Percentiles rank a stretch among this genome's conserved stretches.
These are phyloP conservation scores for Dysmachus trigonus DNA, from an alignment of 2,888 invertebrate species.

Conservation along the genomic window DNA sequence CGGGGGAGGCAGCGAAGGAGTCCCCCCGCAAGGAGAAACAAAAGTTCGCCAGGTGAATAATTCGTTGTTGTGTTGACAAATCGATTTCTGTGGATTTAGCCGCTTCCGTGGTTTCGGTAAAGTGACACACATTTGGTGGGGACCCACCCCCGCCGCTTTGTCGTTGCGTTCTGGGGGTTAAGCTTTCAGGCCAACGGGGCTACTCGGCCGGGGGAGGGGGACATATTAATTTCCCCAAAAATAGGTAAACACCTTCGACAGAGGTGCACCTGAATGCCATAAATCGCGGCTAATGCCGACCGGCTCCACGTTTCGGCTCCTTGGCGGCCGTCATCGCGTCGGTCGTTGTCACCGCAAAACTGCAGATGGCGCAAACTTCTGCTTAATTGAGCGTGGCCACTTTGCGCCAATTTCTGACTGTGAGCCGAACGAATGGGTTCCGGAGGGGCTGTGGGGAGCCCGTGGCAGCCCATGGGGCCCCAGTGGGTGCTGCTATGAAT, in stretches of 20 bases:
- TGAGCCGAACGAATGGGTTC: not conserved
- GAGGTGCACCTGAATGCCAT: not conserved
- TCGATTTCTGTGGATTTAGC: conserved; percentile 23
- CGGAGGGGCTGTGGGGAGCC: not conserved
- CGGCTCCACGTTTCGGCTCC: not conserved
- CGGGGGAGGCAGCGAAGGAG: not conserved
- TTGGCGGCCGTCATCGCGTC: not conserved
- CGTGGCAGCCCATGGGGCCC: not conserved
- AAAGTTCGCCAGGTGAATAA: conserved; percentile 18
- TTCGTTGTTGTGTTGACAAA: conserved; percentile 29
- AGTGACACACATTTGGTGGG: not conserved
- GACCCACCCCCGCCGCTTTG: not conserved
- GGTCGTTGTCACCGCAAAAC: not conserved
- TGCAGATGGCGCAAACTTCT: not conserved
- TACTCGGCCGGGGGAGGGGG: not conserved
- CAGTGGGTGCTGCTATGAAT: not conserved
- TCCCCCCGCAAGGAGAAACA: not conserved
- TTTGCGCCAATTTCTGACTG: not conserved
- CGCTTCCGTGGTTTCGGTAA: not conserved
- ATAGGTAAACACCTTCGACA: conserved; percentile 10
- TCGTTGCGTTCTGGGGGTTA: no score
- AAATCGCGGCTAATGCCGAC: not conserved
- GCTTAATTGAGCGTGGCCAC: conserved; percentile 12
- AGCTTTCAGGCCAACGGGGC: not conserved
- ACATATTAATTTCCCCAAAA: conserved; percentile 14